Percentiles rank a stretch among this genome's conserved stretches.
phyloP scores from a whole-genome alignment of 2,797 vertebrate genomes.

The Phoxinus dragarum region DNA sequence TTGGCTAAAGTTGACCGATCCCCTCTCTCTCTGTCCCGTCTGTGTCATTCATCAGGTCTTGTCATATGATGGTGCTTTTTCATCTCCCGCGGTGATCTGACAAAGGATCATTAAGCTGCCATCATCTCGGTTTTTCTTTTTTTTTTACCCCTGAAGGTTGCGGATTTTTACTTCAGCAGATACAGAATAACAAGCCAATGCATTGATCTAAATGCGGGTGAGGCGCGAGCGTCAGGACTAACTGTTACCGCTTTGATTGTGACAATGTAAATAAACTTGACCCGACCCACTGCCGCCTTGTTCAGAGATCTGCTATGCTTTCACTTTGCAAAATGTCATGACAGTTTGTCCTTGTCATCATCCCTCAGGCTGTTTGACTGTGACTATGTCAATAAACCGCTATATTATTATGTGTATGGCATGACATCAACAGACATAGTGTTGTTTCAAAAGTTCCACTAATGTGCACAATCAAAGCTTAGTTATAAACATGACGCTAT shows the following conservation, averaged over 20 bases:
- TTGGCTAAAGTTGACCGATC: conserved; percentile 70
- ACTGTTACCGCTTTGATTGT: conserved; percentile 52
- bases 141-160: conserved; percentile 66
- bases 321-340: conserved; percentile 12
- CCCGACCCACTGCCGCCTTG: conserved; percentile 63
- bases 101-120: conserved; percentile 32
- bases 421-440: conserved; percentile 5
- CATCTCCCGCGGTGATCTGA: conserved; percentile 34
- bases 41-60: conserved; percentile 40
- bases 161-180: conserved; percentile 48
- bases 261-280: conserved; percentile 70
- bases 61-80: conserved; percentile 14
- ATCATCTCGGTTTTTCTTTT: conserved; percentile 37
- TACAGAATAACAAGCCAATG: conserved; percentile 52
- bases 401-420: background rate
- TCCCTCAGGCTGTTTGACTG: conserved; percentile 17
- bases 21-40: conserved; percentile 41
- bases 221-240: conserved; percentile 55
- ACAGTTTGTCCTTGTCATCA: background rate
- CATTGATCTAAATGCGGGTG: conserved; percentile 31
- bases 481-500: background rate
- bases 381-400: background rate
- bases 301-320: conserved; percentile 54
- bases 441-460: conserved; percentile 3
- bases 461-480: background rate